Percentiles rank a stretch among this genome's conserved stretches.
Conservation (phyloP, 2,113 vertebrate species). For the Tautogolabrus adspersus region DNA sequence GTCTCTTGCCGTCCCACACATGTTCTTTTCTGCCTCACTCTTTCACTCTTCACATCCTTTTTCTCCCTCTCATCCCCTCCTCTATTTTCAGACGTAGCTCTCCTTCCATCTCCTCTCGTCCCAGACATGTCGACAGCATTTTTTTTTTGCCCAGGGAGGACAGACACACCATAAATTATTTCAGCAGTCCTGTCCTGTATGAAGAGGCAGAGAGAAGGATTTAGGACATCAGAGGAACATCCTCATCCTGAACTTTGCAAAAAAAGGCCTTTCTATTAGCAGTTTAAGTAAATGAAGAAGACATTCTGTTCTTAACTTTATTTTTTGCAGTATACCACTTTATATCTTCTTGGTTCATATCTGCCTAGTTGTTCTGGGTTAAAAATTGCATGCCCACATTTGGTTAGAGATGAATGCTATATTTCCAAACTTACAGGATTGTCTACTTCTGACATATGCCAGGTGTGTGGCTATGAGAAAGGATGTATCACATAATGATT, state of each 20-base stretch:
- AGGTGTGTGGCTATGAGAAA: too few species aligned
- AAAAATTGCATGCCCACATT: too few species aligned
- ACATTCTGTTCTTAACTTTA: too few species aligned
- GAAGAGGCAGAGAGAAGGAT: slow-evolving; percentile 11
- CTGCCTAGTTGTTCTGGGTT: too few species aligned
- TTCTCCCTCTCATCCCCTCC: slow-evolving; percentile 10
- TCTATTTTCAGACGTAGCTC: slow-evolving; percentile 49
- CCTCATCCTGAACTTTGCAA: background rate
- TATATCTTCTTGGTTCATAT: too few species aligned
- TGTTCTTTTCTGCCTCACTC: slow-evolving; percentile 10
- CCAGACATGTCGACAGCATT: slow-evolving; percentile 64
- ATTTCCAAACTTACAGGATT: too few species aligned
- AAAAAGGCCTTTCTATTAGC: background rate
- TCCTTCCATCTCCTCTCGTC: slow-evolving; percentile 36
- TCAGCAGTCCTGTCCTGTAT: slow-evolving; percentile 44
- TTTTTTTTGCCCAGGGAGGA: slow-evolving; percentile 26
- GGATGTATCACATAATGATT: too few species aligned
- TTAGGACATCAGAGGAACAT: slow-evolving; percentile 42
- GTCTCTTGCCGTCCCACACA: slow-evolving; percentile 32
- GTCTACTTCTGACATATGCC: too few species aligned
- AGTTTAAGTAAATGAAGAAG: background rate
- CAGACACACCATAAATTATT: slow-evolving; percentile 68
- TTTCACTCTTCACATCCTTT: slow-evolving; percentile 32
- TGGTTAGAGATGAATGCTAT: too few species aligned
- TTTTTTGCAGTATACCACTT: too few species aligned